Evolutionary conservation across 2,888 invertebrate species (phyloP), one percentile per base, ranked within the genome.

Genomic region (Mimachlamys varia): DNA sequence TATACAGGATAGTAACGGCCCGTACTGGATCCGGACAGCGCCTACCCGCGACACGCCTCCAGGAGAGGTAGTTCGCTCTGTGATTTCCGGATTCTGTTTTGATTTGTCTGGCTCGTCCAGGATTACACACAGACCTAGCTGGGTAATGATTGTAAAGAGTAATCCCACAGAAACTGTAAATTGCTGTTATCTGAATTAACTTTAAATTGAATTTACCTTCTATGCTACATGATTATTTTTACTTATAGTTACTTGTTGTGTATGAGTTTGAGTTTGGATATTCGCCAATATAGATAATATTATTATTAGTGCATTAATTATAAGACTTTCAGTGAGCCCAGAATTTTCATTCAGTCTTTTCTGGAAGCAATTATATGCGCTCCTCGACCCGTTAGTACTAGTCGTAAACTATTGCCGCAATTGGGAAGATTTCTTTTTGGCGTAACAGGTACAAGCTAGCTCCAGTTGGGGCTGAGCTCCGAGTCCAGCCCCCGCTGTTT

Each of bases 181-280:
- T n/a, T 33, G 27, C 33, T 76, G 76, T 76, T 76, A 76, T 76
- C 76, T 76, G 76, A 76, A 76, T 76, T 76, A 58, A 27, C 76
- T 33, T 17, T 7, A 76, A 33, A 33, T 33, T 76, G 33, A 76
- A 76, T 76, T 76, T 33, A 76, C 4, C 76, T 76, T 33, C 76
- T 76, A 76, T 33, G 33, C 27, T 33, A 13, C n/a, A 22, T 76
- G 27, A 76, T 76, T 76, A 76, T 33, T 13, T 76, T 76, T 76
- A 44, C 44, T 76, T 0, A 76, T 27, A 10, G 27, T 76, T 10
- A 76, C 27, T 33, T 33, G 33, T 76, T 76, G 27, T 76, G 76
- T 76, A 33, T 76, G 27, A 3, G 44, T 62, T 33, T 33, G 33
- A 33, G 12, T 76, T 62, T 76, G 76, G 27, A 33, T 33, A 76